Evolutionary conservation across 2,888 invertebrate genomes (phyloP).

Genomic region (Cynaeus angustus): DNA sequence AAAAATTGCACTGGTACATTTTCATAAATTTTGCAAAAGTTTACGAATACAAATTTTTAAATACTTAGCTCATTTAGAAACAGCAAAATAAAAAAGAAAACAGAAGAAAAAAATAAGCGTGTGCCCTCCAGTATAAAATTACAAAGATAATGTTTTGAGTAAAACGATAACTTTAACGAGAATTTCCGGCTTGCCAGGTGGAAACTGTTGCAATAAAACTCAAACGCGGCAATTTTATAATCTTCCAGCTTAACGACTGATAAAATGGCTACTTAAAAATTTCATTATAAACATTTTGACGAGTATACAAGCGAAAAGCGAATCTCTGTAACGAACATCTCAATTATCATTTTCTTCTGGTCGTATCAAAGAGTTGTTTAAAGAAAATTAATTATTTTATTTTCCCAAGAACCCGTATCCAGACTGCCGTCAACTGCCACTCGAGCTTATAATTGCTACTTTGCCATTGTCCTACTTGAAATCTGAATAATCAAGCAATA

Average conservation of each 20-base stretch:
- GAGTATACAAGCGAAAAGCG: neutral
- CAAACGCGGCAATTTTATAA: slow-evolving; percentile 8
- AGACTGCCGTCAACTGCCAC: neutral
- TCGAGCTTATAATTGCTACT: slow-evolving; percentile 28
- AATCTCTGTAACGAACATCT: slow-evolving; percentile 3
- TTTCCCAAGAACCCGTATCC: slow-evolving; percentile 13
- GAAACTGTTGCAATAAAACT: slow-evolving; percentile 12
- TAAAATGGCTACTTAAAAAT: slow-evolving; percentile 18
- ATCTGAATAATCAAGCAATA: slow-evolving; percentile 20
- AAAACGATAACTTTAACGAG: slow-evolving; percentile 1
- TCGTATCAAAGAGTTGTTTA: slow-evolving; percentile 20
- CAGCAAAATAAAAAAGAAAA: no score
- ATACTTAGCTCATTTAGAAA: no score
- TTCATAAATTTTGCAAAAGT: no score
- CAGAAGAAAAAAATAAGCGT: no score
- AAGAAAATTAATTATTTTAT: slow-evolving; percentile 33
- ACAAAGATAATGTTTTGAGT: neutral
- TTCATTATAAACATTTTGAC: slow-evolving; percentile 30
- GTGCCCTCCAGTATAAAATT: no score
- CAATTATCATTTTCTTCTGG: slow-evolving; percentile 23
- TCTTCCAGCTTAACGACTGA: slow-evolving; percentile 1
- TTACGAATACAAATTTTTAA: no score
- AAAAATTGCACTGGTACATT: no score
- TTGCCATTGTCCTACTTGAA: slow-evolving; percentile 18
- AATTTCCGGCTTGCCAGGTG: slow-evolving; percentile 5